Percentiles rank a stretch among this genome's conserved stretches.
Conservation (phyloP, 2,888 invertebrate genomes). For the Ecliptopera silaceata region DNA sequence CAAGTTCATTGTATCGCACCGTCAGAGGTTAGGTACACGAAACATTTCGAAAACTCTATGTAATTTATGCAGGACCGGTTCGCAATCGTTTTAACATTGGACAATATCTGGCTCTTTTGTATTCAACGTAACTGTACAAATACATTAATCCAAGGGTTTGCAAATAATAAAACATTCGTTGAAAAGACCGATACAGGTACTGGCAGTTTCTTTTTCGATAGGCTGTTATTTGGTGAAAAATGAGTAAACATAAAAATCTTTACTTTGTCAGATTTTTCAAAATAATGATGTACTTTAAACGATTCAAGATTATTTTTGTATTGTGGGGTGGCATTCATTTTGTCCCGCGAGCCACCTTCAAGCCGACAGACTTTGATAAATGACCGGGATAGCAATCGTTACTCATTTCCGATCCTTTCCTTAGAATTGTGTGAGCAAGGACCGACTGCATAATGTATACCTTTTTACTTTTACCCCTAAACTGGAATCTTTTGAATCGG, state of each 20-base stretch:
- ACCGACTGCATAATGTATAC: slow-evolving; percentile 56
- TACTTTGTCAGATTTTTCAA: not conserved
- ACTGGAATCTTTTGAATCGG: slow-evolving; percentile 50
- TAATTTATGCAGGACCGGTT: slow-evolving; percentile 40
- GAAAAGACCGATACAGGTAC: slow-evolving; percentile 22
- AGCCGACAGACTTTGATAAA: slow-evolving; percentile 74
- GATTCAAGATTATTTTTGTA: slow-evolving; percentile 38
- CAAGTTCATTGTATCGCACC: slow-evolving; percentile 23
- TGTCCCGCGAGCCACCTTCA: slow-evolving; percentile 55
- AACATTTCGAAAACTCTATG: slow-evolving; percentile 34
- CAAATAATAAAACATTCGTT: slow-evolving; percentile 32
- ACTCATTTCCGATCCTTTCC: slow-evolving; percentile 73
- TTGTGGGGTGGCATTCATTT: slow-evolving; percentile 56
- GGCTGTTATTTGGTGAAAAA: too few species aligned
- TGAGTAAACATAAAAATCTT: too few species aligned
- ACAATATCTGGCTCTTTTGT: slow-evolving; percentile 39
- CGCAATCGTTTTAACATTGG: slow-evolving; percentile 35
- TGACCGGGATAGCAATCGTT: slow-evolving; percentile 70
- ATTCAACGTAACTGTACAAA: slow-evolving; percentile 41
- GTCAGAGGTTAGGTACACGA: slow-evolving; percentile 30
- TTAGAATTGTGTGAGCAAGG: slow-evolving; percentile 51
- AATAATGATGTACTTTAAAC: not conserved
- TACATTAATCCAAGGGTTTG: slow-evolving; percentile 38
- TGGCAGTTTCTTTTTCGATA: not conserved
- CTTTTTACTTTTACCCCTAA: slow-evolving; percentile 55